Evolutionary conservation across 37 sponge, comb jelly and placozoan genomes (phyloP), one percentile per base, ranked within the genome.

Genomic region (Agelas oroides): DNA sequence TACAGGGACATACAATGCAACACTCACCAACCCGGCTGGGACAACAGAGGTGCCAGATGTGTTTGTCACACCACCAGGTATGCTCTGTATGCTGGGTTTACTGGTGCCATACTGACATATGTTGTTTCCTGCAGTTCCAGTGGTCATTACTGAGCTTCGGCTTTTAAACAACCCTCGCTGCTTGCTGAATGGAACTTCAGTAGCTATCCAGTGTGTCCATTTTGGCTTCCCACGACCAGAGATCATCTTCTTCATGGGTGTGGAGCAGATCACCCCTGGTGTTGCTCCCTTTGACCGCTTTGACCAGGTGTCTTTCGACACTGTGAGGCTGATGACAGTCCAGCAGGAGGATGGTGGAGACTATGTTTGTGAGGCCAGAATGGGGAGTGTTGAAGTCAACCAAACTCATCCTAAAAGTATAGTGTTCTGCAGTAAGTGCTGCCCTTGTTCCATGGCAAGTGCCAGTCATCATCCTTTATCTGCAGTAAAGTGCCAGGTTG

Each of bases 181-280:
- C 63, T 34, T 88, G 19, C 41, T 82, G 23, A 16, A n/a, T 31
- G 70, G 63, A 3, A 66, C 28, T 8, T 41, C 36, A 35, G 76
- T 68, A 2, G 81, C 62, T 17, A 25, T 88, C 70, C 65, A 41
- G 16, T 88, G 88, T 82, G n/a, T 40, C 15, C 20, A 31, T 27
- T n/a, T 36, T 66, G 88, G 88, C 28, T 80, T 75, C 70, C 82
- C 82, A 24, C 59, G 77, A 33, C 70, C 82, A 39, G 28, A 2
- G 30, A 60, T 88, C 12, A 65, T 25, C 15, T 88, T 81, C 35
- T 5, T 17, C 5, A n/a, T 0, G 5, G 70, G 53, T 1, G 0
- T 2, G 0, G 30, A 52, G 5, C 11, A 20, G 23, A 53, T 75
- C 57, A 70, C 35, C 21, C 52, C 70, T 17, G 76, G 58, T 2